Evolutionary conservation across 2,113 vertebrate genomes (phyloP).

Genomic region (Xerus inauris): DNA sequence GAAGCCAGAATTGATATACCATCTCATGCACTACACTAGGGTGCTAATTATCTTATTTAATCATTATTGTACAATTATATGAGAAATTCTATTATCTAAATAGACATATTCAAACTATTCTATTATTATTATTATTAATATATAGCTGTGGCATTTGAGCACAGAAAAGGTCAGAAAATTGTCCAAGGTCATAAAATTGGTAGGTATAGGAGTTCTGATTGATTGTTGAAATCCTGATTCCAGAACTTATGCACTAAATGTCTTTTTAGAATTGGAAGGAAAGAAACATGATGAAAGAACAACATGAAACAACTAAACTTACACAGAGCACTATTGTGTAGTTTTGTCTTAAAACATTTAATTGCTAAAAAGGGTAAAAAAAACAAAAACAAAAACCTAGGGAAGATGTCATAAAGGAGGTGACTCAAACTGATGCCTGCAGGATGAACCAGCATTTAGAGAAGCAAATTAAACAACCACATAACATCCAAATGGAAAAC

Average conservation of each 20-base stretch:
- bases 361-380: neutral
- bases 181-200: neutral
- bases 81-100: neutral
- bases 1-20: neutral
- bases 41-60: neutral
- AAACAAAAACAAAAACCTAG: too few relatives aligned
- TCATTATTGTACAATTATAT: neutral
- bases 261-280: neutral
- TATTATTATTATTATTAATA: neutral
- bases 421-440: neutral
- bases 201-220: neutral
- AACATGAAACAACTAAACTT: neutral
- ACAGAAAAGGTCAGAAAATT: neutral
- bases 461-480: neutral
- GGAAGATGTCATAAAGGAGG: neutral
- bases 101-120: too few relatives aligned
- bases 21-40: neutral
- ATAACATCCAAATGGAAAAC: neutral
- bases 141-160: neutral
- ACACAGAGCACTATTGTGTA: neutral
- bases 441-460: neutral
- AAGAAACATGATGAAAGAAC: neutral
- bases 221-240: neutral
- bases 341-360: neutral
- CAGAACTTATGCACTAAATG: neutral